These are phyloP conservation scores for Himalopsyche anomala DNA, from an alignment of 2,888 invertebrate genomes.

Conservation along the genomic window DNA sequence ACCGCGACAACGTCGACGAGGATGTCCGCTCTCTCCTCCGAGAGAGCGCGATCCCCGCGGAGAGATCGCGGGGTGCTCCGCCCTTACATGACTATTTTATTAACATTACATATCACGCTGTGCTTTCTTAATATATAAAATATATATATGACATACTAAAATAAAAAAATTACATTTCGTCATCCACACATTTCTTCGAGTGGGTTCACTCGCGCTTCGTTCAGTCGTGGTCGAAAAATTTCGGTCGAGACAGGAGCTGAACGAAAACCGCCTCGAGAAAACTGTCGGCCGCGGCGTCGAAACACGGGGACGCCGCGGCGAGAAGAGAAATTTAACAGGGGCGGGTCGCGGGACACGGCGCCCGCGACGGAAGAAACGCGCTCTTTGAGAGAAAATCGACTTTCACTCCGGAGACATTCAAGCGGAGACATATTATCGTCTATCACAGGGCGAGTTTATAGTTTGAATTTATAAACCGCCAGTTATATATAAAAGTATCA, in stretches of 20 bases:
- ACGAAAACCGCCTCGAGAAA: constrained; percentile 22
- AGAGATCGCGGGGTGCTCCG: constrained; percentile 56
- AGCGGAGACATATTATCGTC: constrained; percentile 57
- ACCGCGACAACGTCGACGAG: neutral
- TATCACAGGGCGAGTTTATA: constrained; percentile 65
- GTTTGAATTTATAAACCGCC: constrained; percentile 63
- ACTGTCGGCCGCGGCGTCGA: neutral
- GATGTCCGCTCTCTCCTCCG: neutral
- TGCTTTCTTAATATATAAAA: constrained; percentile 72
- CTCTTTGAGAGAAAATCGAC: constrained; percentile 34
- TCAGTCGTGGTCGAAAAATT: constrained; percentile 39
- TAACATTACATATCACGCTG: constrained; percentile 77
- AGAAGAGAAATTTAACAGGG: constrained; percentile 31
- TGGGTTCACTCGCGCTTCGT: constrained; percentile 47
- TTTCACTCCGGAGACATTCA: constrained; percentile 49
- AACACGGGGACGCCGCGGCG: constrained; percentile 35
- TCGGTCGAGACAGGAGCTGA: constrained; percentile 35
- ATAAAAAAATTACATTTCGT: constrained; percentile 55
- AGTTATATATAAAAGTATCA: constrained; percentile 66
- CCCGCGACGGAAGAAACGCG: constrained; percentile 35
- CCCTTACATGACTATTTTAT: constrained; percentile 67
- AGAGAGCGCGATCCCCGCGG: constrained; percentile 6
- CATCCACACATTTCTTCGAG: constrained; percentile 60
- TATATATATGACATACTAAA: constrained; percentile 61
- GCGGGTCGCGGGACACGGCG: constrained; percentile 37